Conservation (phyloP, 2,888 invertebrate genomes). For the Hemithea aestivaria region DNA sequence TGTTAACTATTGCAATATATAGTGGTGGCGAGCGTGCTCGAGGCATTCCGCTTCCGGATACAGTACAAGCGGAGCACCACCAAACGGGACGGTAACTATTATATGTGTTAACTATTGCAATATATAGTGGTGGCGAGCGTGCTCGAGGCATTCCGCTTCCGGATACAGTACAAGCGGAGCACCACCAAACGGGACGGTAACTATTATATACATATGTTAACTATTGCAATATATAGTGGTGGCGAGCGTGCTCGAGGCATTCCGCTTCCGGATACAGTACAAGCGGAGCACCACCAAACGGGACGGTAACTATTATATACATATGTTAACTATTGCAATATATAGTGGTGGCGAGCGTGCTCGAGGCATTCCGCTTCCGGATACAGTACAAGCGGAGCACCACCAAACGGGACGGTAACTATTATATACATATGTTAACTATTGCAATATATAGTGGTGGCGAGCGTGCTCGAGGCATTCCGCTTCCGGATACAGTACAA, state of each 20-base stretch:
- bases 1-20: too few species aligned
- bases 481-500: conserved; percentile 93
- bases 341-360: too few species aligned
- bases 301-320: conserved; percentile 78
- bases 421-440: not conserved
- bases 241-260: conserved; percentile 91
- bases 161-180: conserved; percentile 91
- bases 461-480: conserved; percentile 92
- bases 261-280: conserved; percentile 92
- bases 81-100: conserved; percentile 82
- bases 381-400: conserved; percentile 92
- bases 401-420: conserved; percentile 84
- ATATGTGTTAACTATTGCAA: too few species aligned
- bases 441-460: too few species aligned
- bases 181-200: conserved; percentile 87
- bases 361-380: conserved; percentile 92
- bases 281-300: conserved; percentile 87
- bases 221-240: too few species aligned
- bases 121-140: too few species aligned
- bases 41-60: conserved; percentile 92
- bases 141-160: conserved; percentile 91
- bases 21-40: conserved; percentile 90
- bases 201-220: not conserved
- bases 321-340: too few species aligned
- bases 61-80: conserved; percentile 90